Evolutionary conservation across 2,113 vertebrate species (phyloP).

Genomic region (Campylomormyrus numenius): DNA sequence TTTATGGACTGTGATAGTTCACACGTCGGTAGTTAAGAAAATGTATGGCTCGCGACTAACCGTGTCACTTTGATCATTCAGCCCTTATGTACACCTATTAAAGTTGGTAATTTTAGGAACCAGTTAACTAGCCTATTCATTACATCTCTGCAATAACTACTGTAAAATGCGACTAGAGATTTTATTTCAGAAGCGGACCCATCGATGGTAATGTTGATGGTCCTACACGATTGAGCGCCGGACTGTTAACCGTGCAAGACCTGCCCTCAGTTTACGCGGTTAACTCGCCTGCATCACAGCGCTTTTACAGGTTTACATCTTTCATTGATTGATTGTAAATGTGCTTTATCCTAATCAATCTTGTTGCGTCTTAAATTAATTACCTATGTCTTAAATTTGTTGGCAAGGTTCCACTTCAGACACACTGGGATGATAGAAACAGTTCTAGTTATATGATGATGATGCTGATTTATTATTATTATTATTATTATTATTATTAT

Average conservation of each 20-base stretch:
- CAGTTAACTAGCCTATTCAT: not conserved
- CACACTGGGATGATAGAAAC: not conserved
- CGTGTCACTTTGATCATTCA: not conserved
- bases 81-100: not conserved
- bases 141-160: not conserved
- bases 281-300: not conserved
- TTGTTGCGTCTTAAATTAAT: not conserved
- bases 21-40: not conserved
- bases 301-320: not conserved
- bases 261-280: not conserved
- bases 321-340: not conserved
- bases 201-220: not conserved
- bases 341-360: not conserved
- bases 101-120: not conserved
- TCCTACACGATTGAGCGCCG: too few species aligned
- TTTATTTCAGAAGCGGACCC: not conserved
- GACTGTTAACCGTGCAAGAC: too few species aligned
- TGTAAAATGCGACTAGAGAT: not conserved
- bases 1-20: not conserved
- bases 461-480: not conserved
- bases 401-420: not conserved
- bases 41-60: not conserved
- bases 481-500: not conserved
- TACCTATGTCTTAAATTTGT: not conserved
- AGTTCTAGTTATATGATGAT: not conserved